Conservation (phyloP, 2,888 invertebrate genomes). For the Sussaba pulchella region DNA sequence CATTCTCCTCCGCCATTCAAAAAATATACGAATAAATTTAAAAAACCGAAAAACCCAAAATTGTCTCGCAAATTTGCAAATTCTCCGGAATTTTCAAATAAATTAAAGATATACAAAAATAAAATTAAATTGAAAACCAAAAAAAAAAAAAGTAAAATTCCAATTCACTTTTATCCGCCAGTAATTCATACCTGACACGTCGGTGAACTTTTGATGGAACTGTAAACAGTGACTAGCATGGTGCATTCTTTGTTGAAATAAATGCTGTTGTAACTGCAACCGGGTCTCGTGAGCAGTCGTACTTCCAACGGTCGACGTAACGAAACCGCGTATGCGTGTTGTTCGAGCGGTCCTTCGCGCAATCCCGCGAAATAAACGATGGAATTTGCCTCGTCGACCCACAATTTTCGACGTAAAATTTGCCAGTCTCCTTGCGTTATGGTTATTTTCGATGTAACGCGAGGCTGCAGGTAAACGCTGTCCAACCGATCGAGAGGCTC, state of each 20-base stretch:
- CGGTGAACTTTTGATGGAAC: constrained; percentile 92
- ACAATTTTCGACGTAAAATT: constrained; percentile 93
- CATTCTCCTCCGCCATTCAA: no score
- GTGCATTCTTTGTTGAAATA: constrained; percentile 89
- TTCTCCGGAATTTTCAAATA: no score
- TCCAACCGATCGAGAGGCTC: constrained; percentile 85
- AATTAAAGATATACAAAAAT: no score
- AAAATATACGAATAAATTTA: no score
- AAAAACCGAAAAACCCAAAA: no score
- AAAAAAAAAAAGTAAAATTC: no score
- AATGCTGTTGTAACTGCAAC: constrained; percentile 91
- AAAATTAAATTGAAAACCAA: no score
- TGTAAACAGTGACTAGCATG: constrained; percentile 93
- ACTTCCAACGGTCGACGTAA: constrained; percentile 90
- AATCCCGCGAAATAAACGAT: constrained; percentile 96
- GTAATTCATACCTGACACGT: constrained; percentile 90
- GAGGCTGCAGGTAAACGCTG: constrained; percentile 86
- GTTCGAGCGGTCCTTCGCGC: constrained; percentile 95
- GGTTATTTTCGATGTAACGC: constrained; percentile 89
- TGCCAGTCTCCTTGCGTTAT: constrained; percentile 98
- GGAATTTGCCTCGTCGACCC: constrained; percentile 92
- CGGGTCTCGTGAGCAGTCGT: constrained; percentile 91
- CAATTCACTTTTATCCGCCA: no score
- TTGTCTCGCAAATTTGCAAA: no score
- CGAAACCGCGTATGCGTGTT: constrained; percentile 95